phyloP scores from a whole-genome alignment of 2,113 vertebrate genomes.

The Centropristis striata region DNA sequence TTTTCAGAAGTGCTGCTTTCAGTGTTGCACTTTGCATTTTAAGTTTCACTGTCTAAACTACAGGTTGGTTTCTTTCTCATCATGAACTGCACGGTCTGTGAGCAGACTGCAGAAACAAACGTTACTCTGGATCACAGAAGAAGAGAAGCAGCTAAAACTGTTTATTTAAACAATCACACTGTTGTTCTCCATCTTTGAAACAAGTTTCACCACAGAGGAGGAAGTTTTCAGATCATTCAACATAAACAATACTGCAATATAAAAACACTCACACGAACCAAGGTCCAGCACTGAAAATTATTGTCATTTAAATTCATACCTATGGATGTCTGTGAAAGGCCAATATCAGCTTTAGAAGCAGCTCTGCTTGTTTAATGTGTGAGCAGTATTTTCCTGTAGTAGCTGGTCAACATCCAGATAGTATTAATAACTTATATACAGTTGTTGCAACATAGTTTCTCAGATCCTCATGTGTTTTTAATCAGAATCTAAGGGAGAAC shows the following conservation, averaged over 20 bases:
- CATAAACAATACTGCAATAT: not conserved
- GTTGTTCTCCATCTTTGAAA: not conserved
- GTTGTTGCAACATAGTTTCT: too few relatives aligned
- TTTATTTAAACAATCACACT: not conserved
- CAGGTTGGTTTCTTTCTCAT: not conserved
- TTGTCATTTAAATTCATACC: too few relatives aligned
- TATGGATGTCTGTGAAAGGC: too few relatives aligned
- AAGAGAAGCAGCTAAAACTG: not conserved
- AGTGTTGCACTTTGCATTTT: constrained; percentile 24
- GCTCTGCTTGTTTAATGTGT: too few relatives aligned
- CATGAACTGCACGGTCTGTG: not conserved
- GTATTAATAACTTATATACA: too few relatives aligned
- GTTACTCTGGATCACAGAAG: not conserved
- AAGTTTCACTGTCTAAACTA: not conserved
- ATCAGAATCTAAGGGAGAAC: too few relatives aligned
- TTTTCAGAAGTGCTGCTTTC: constrained; percentile 25
- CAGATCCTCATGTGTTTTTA: too few relatives aligned
- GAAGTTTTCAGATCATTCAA: not conserved
- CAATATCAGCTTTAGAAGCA: too few relatives aligned
- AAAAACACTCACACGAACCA: not conserved
- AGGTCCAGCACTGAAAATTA: not conserved
- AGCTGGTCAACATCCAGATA: too few relatives aligned
- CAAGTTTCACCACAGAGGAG: not conserved
- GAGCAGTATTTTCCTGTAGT: too few relatives aligned
- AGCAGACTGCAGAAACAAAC: not conserved